A percentile compares a stretch with the other conserved stretches of the same genome.
Conservation (phyloP, 1,140 invertebrate species). For the Drosophila santomea region DNA sequence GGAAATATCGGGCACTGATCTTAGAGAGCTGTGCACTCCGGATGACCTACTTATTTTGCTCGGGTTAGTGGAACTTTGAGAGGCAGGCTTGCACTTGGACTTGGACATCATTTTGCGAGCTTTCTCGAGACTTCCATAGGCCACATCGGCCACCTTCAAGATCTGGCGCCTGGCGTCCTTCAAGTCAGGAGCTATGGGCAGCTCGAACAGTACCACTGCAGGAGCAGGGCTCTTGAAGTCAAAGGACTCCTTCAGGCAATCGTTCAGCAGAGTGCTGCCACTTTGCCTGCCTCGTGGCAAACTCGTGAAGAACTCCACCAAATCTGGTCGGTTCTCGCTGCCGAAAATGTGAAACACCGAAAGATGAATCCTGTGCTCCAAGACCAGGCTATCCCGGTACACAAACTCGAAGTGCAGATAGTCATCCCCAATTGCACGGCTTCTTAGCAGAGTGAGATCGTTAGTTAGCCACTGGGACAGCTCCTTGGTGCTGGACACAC, state of each 20-base stretch:
- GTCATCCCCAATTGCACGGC: constrained; percentile 53
- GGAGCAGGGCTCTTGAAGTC: constrained; percentile 22
- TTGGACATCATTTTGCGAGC: neutral
- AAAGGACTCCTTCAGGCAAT: constrained; percentile 69
- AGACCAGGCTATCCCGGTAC: constrained; percentile 12
- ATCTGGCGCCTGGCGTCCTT: constrained; percentile 41
- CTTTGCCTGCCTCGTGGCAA: constrained; percentile 19
- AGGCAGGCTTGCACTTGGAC: neutral
- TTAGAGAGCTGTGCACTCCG: neutral
- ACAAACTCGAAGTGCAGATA: constrained; percentile 62
- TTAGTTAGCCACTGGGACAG: constrained; percentile 65
- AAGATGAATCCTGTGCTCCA: constrained; percentile 38
- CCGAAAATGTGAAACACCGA: constrained; percentile 59
- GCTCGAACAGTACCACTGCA: constrained; percentile 60
- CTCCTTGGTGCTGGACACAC: constrained; percentile 51
- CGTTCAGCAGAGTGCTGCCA: constrained; percentile 46
- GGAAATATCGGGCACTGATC: constrained; percentile 11
- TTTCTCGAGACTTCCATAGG: constrained; percentile 22
- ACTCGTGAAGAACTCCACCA: constrained; percentile 51
- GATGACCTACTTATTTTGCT: neutral
- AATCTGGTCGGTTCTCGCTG: constrained; percentile 49
- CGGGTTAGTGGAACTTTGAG: neutral
- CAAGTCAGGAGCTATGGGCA: constrained; percentile 42
- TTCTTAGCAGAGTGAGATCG: constrained; percentile 42
- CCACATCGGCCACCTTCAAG: constrained; percentile 52